Percentiles rank a stretch among this genome's conserved stretches.
These are phyloP conservation scores for Molossus molossus DNA, from an alignment of 2,797 vertebrate species.

Conservation along the genomic window DNA sequence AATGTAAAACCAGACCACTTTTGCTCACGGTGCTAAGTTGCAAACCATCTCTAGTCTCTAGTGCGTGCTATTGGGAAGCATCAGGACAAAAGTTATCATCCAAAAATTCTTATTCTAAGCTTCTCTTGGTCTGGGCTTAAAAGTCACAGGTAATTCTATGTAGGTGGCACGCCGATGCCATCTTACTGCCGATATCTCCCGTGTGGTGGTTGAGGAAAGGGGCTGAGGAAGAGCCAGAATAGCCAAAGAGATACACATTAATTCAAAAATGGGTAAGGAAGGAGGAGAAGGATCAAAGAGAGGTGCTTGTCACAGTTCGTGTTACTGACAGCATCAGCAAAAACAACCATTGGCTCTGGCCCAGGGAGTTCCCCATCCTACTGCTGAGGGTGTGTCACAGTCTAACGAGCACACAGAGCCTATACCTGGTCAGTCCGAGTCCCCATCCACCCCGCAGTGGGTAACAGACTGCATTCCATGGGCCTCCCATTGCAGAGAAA, in stretches of 20 bases:
- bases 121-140: conserved; percentile 54
- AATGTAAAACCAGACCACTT: conserved; percentile 57
- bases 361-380: conserved; percentile 21
- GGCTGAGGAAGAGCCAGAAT: background rate
- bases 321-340: background rate
- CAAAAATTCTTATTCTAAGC: background rate
- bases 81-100: background rate
- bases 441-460: background rate
- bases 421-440: background rate
- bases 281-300: background rate
- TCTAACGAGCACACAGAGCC: background rate
- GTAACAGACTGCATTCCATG: background rate
- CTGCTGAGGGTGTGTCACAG: background rate
- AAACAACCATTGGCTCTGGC: background rate
- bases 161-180: background rate
- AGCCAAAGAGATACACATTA: background rate
- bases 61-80: background rate
- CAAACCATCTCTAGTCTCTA: conserved; percentile 50
- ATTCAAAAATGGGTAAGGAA: background rate
- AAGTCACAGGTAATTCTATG: background rate
- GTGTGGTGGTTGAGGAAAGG: background rate
- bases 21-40: background rate
- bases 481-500: background rate
- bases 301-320: background rate
- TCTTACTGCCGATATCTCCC: background rate